Base-by-base conservation (phyloP, 2,113 vertebrate species). In the Neodontobutis hainanensis region DNA sequence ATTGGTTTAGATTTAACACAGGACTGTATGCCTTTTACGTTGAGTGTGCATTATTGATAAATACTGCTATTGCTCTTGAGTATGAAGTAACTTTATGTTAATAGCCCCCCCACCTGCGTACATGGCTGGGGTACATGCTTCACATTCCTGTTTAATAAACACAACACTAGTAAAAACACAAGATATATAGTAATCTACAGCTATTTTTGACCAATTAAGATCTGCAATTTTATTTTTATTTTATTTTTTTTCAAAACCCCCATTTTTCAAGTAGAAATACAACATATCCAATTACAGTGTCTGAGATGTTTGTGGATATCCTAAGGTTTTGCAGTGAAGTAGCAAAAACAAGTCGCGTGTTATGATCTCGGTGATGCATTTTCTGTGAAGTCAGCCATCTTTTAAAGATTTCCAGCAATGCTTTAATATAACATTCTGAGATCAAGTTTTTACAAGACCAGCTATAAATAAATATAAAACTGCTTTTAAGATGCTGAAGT, bases 391-490 rank as follows among this genome's bases (percentile, higher is more conserved):
- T 56, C 52, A 52, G 12, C 43, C 59, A 51, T 74, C 55, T 66
- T 51, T 66, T 52, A 47, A 55, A 71, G 70, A 50, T 71, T 68
- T 32, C 11, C 50, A 45, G 34, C 19, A 55, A 48, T 42, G 36
- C 19, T 16, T 52, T 19, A 4, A 46, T 12, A 56, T 46, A 36
- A 38, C 57, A 57, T 61, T 65, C 32, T 14, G 48, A 47, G 45
- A 76, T 14, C 11, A 52, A 52, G 27, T 60, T 79, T 70, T 15
- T 44, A n/a, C 14, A 27, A 55, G 61, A 59, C 68, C 67, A 40
- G 55, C 8, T 8, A 67, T 38, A 74, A 57, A 52, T 45, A 10
- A 69, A 49, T 67, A 48, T 67, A 48, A 58, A 53, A 49, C 35
- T 19, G 16, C 57, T 65, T 70, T 67, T 10, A 63, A 68, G 61